Conservation (phyloP, 1,140 invertebrate genomes). For the Oryctes rhinoceros region DNA sequence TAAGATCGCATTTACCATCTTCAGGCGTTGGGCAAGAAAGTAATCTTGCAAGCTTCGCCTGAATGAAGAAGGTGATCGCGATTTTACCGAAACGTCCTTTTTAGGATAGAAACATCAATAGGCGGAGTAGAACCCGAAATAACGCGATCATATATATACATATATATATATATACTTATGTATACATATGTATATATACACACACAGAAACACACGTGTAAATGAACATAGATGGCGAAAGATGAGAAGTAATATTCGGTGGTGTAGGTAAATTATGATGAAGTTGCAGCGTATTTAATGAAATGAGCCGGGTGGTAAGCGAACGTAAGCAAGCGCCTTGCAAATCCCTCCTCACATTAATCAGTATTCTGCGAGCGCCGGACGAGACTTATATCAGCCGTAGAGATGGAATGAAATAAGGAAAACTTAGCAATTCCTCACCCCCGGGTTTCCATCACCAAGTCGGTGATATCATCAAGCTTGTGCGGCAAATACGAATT, state of each 20-base stretch:
- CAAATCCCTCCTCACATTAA: conserved; percentile 57
- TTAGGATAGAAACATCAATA: background rate
- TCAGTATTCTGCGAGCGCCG: conserved; percentile 56
- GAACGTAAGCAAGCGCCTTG: conserved; percentile 45
- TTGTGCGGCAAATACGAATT: conserved; percentile 7
- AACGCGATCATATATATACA: too few relatives aligned
- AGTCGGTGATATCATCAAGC: background rate
- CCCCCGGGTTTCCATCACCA: conserved; percentile 41
- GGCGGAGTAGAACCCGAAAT: too few relatives aligned
- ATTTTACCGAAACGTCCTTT: background rate
- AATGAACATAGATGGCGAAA: background rate
- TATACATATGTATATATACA: background rate
- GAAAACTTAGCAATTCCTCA: conserved; percentile 60
- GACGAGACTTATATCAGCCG: conserved; percentile 56
- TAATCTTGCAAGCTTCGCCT: too few relatives aligned
- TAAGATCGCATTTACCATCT: too few relatives aligned
- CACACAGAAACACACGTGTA: background rate
- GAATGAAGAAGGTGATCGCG: background rate
- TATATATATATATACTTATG: background rate
- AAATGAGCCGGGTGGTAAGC: conserved; percentile 39
- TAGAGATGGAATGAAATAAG: conserved; percentile 59
- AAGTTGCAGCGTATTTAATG: conserved; percentile 41
- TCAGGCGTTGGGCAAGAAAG: too few relatives aligned
- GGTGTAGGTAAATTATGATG: conserved; percentile 40
- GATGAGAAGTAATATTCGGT: conserved; percentile 12